These are phyloP conservation scores for Drosophila austrosaltans DNA, from an alignment of 2,888 invertebrate genomes.

Conservation along the genomic window DNA sequence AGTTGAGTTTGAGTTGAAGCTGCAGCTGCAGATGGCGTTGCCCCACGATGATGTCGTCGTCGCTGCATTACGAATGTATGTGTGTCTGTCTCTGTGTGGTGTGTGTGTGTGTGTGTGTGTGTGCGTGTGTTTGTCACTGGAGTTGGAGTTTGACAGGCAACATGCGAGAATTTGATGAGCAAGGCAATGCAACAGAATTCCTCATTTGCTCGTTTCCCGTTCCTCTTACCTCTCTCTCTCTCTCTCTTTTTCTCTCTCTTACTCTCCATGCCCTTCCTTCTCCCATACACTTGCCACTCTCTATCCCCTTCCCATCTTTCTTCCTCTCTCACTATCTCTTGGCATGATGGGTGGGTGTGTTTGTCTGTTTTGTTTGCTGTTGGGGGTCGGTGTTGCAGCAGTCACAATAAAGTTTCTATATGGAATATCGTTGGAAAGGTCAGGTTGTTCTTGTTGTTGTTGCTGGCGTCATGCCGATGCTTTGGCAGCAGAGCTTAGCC, in stretches of 20 bases:
- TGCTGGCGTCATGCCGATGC: constrained; percentile 62
- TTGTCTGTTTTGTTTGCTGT: constrained; percentile 32
- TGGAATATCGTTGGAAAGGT: constrained; percentile 55
- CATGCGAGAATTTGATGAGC: constrained; percentile 83
- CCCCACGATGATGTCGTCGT: constrained; percentile 28
- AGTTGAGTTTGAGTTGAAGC: constrained; percentile 5
- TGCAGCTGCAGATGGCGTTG: constrained; percentile 67
- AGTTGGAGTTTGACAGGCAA: constrained; percentile 81
- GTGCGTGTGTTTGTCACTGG: constrained; percentile 72
- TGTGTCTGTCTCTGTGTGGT: constrained; percentile 48
- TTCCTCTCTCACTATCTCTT: neutral
- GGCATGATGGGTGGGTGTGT: constrained; percentile 58
- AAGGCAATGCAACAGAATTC: constrained; percentile 52
- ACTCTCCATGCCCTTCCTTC: too few species aligned
- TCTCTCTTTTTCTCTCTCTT: neutral
- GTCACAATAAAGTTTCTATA: constrained; percentile 36
- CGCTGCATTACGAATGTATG: constrained; percentile 12
- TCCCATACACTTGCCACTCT: neutral
- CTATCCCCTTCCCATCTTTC: neutral
- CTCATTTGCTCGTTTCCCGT: constrained; percentile 7
- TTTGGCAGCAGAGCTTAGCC: constrained; percentile 17
- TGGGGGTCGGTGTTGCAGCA: constrained; percentile 37
- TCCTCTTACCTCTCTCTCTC: neutral
- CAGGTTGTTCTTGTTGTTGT: constrained; percentile 38
- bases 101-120: constrained; percentile 16